Conservation (phyloP, 2,888 invertebrate species). For the Drosophila antonietae region DNA sequence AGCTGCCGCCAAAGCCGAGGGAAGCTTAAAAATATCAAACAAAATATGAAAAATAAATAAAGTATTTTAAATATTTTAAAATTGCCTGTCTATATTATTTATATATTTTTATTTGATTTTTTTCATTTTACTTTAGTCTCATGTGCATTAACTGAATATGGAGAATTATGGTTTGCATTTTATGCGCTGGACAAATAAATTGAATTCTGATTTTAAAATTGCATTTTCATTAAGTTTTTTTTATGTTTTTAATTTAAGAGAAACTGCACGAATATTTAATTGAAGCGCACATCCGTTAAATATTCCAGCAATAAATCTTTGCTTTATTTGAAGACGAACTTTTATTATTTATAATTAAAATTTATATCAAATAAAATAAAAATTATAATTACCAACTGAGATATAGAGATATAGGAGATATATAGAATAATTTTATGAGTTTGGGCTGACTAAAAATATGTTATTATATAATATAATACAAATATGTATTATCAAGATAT, state of each 20-base stretch:
- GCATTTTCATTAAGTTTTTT: neutral
- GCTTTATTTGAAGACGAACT: neutral
- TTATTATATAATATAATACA: too few relatives aligned
- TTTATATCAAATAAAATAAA: neutral
- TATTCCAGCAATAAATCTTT: too few relatives aligned
- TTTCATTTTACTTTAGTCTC: neutral
- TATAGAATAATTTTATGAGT: too few relatives aligned
- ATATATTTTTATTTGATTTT: neutral
- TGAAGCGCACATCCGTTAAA: neutral
- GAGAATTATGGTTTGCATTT: neutral
- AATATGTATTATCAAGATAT: too few relatives aligned
- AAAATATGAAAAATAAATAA: conserved; percentile 26
- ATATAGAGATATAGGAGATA: too few relatives aligned
- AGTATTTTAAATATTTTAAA: conserved; percentile 29
- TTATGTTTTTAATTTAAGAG: neutral
- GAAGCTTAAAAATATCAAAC: conserved; percentile 10
- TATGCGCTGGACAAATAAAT: neutral
- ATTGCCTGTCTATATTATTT: conserved; percentile 33
- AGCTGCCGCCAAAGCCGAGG: conserved; percentile 44
- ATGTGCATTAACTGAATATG: conserved; percentile 17
- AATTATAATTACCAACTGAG: too few relatives aligned
- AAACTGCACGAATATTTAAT: neutral
- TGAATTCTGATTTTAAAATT: neutral
- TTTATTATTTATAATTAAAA: neutral
- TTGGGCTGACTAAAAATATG: too few relatives aligned